Percentiles rank a stretch among this genome's conserved stretches.
Evolutionary conservation across 2,888 invertebrate genomes (phyloP).

Genomic region (Rhorus exstirpatorius): DNA sequence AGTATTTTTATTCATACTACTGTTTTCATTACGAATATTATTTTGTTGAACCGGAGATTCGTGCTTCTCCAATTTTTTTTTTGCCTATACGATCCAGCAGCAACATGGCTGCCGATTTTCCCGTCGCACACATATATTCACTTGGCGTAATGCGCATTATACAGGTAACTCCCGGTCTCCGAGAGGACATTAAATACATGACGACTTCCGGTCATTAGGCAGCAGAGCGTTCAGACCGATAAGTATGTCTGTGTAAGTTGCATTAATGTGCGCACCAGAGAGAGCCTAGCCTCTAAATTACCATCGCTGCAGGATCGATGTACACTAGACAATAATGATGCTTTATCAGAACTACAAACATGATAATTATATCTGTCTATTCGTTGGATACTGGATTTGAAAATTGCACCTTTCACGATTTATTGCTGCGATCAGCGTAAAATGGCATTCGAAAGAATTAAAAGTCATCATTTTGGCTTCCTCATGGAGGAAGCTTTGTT

Average conservation of each 20-base stretch:
- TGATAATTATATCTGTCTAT: too few relatives aligned
- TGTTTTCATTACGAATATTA: neutral
- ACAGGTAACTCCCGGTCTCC: slow-evolving; percentile 12
- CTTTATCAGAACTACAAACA: neutral
- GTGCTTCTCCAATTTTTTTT: neutral
- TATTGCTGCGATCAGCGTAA: too few relatives aligned
- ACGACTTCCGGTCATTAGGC: slow-evolving; percentile 72
- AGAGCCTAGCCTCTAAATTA: slow-evolving; percentile 30
- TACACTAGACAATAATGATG: slow-evolving; percentile 6
- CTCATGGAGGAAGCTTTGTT: too few relatives aligned
- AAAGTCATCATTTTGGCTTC: too few relatives aligned
- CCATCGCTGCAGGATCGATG: neutral
- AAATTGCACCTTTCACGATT: too few relatives aligned
- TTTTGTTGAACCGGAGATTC: neutral
- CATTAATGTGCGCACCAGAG: slow-evolving; percentile 31
- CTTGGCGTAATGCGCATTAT: slow-evolving; percentile 3
- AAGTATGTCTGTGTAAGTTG: slow-evolving; percentile 41
- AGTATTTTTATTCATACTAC: neutral
- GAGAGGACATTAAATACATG: slow-evolving; percentile 14
- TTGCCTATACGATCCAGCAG: slow-evolving; percentile 10
- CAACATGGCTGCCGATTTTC: slow-evolving; percentile 58
- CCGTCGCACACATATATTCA: slow-evolving; percentile 11
- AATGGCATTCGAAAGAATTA: too few relatives aligned
- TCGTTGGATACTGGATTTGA: too few relatives aligned
- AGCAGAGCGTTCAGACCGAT: slow-evolving; percentile 66